phyloP scores from a whole-genome alignment of 2,888 invertebrate species.

The Gymnosoma rotundatum region DNA sequence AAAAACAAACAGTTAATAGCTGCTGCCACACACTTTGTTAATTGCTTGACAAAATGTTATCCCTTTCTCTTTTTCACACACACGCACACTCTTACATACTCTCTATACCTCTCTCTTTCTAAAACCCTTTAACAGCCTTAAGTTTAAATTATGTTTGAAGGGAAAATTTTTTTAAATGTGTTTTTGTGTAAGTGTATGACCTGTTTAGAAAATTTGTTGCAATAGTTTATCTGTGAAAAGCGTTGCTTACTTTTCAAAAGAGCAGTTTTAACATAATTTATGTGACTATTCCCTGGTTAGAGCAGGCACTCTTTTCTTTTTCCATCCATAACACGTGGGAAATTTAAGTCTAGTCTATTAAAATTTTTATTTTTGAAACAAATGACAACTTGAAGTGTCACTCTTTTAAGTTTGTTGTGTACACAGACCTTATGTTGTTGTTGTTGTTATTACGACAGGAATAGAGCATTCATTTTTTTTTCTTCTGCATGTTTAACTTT shows the following conservation, averaged over 20 bases:
- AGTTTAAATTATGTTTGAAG: too few relatives aligned
- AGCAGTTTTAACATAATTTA: constrained; percentile 5
- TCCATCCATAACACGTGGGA: constrained; percentile 25
- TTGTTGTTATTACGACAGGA: constrained; percentile 25
- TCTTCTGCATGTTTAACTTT: constrained; percentile 11
- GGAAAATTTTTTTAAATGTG: background rate
- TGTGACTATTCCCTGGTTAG: constrained; percentile 4
- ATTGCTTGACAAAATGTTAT: constrained; percentile 21
- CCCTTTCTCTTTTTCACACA: background rate
- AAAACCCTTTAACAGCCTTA: background rate
- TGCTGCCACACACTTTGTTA: constrained; percentile 33
- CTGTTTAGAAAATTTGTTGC: constrained; percentile 3
- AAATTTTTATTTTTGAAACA: background rate
- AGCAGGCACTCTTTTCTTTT: background rate
- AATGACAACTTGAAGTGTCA: constrained; percentile 24
- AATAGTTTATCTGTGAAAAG: background rate
- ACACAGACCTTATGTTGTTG: too few relatives aligned
- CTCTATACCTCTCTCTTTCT: background rate
- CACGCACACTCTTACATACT: background rate
- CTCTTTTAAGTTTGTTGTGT: background rate
- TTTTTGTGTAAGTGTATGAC: constrained; percentile 2
- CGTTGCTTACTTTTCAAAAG: background rate
- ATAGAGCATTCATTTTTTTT: constrained; percentile 35
- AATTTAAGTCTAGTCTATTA: constrained; percentile 28
- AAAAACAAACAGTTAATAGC: constrained; percentile 22